phyloP scores from a whole-genome alignment of 2,113 vertebrate genomes.

The Sus scrofa region T2T-Sscrofa CM000821.6:43158001-43158500 shows the following conservation, averaged over 20 bases:
- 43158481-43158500: constrained; percentile 38
- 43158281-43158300: constrained; percentile 45
- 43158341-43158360: neutral
- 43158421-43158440: neutral
- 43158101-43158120: too few relatives aligned
- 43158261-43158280: constrained; percentile 15
- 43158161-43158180: too few relatives aligned
- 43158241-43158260: constrained; percentile 31
- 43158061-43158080: too few relatives aligned
- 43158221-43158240: constrained; percentile 60
- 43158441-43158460: constrained; percentile 55
- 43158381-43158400: neutral
- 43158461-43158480: constrained; percentile 46
- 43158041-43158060: too few relatives aligned
- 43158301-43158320: constrained; percentile 19
- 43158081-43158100: too few relatives aligned
- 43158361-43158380: too few relatives aligned
- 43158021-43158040: too few relatives aligned
- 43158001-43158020: too few relatives aligned
- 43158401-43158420: constrained; percentile 45
- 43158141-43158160: too few relatives aligned
- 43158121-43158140: too few relatives aligned
- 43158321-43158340: neutral
- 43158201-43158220: neutral
- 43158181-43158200: too few relatives aligned